Evolutionary conservation across 1,140 invertebrate species (phyloP).

Genomic region (Heliconius congener): DNA sequence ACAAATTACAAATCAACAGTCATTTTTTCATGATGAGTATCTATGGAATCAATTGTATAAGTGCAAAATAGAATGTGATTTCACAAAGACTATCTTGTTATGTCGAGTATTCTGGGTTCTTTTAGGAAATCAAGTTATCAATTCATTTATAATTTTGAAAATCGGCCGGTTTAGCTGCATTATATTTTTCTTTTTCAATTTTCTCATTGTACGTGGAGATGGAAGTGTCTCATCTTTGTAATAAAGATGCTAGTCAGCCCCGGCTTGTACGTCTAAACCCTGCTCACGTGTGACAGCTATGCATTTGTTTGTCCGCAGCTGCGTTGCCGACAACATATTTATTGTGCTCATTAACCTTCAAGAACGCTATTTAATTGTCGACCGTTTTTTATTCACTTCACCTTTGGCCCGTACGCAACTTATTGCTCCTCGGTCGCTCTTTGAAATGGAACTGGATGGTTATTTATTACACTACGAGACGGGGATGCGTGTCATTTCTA

Average conservation of each 20-base stretch:
- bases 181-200: neutral
- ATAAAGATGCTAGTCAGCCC: constrained; percentile 69
- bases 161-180: too few species aligned
- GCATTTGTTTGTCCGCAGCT: constrained; percentile 79
- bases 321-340: constrained; percentile 81
- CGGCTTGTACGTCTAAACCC: constrained; percentile 53
- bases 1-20: too few species aligned
- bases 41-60: too few species aligned
- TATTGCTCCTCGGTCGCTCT: constrained; percentile 77
- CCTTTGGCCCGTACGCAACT: constrained; percentile 78
- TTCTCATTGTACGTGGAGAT: neutral
- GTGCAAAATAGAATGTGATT: too few species aligned
- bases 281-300: constrained; percentile 75
- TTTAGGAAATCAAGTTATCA: neutral
- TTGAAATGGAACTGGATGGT: constrained; percentile 76
- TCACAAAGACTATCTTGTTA: too few species aligned
- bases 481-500: constrained; percentile 72
- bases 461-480: constrained; percentile 72
- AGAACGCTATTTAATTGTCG: constrained; percentile 82
- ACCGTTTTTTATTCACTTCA: constrained; percentile 81
- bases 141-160: too few species aligned
- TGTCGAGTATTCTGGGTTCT: neutral
- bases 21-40: too few species aligned
- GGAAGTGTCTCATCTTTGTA: constrained; percentile 50
- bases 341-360: constrained; percentile 81